A percentile compares a stretch with the other conserved stretches of the same genome.
These are phyloP conservation scores for Stenchaetothrips biformis DNA, from an alignment of 2,888 invertebrate species.

Conservation along the genomic window DNA sequence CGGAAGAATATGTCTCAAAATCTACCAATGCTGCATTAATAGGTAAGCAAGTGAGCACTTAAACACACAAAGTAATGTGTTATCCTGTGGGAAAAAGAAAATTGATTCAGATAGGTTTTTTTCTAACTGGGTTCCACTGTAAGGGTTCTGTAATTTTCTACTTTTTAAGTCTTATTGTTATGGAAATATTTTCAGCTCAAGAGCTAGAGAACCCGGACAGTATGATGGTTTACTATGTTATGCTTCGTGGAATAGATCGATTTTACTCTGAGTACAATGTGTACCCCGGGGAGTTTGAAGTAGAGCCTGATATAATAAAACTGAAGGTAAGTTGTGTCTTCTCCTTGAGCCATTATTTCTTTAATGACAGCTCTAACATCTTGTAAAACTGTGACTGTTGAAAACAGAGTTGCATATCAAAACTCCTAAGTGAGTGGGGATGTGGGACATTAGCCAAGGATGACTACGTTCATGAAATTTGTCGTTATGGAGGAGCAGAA, in stretches of 20 bases:
- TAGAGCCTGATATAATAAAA: conserved; percentile 85
- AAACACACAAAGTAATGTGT: background rate
- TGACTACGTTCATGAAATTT: conserved; percentile 91
- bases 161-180: conserved; percentile 20
- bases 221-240: conserved; percentile 82
- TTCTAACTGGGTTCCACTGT: too few species aligned
- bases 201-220: conserved; percentile 78
- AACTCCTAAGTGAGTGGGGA: conserved; percentile 81
- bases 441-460: conserved; percentile 74
- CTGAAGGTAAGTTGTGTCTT: conserved; percentile 57
- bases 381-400: conserved; percentile 31
- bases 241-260: conserved; percentile 83
- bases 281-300: conserved; percentile 82
- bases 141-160: too few species aligned
- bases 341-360: background rate
- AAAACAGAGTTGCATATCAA: conserved; percentile 53
- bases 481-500: conserved; percentile 91
- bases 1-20: conserved; percentile 70
- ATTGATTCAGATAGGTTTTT: too few species aligned
- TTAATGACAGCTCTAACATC: conserved; percentile 9
- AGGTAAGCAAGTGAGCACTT: conserved; percentile 45
- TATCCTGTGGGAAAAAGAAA: too few species aligned
- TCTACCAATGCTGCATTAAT: conserved; percentile 55
- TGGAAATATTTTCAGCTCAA: conserved; percentile 49
- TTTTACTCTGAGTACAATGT: conserved; percentile 84